These are phyloP conservation scores for Allolobophora icterica DNA, from an alignment of 2,888 invertebrate genomes.

Conservation along the genomic window DNA sequence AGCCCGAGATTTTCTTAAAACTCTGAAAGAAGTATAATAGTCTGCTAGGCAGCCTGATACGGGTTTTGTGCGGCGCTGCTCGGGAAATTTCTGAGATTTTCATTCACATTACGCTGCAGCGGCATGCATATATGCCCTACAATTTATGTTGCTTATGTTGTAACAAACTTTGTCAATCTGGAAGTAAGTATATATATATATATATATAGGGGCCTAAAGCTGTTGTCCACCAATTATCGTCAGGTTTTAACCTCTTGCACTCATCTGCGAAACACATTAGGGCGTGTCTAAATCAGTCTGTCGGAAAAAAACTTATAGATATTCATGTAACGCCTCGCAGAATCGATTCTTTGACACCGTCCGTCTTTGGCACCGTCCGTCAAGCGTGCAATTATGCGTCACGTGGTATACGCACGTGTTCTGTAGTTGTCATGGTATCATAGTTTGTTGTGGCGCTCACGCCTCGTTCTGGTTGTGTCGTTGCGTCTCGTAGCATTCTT, in stretches of 20 bases:
- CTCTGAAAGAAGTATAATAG: no score
- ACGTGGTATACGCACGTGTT: background rate
- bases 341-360: background rate
- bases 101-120: no score
- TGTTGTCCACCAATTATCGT: background rate
- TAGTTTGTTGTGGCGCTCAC: constrained; percentile 7
- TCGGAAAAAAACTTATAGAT: background rate
- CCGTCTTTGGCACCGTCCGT: constrained; percentile 18
- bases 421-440: background rate
- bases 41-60: no score
- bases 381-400: constrained; percentile 27
- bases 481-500: background rate
- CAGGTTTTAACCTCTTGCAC: background rate
- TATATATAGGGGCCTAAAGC: no score
- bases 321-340: background rate
- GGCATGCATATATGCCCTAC: no score
- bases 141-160: no score
- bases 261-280: background rate
- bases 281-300: background rate
- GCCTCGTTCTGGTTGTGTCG: background rate
- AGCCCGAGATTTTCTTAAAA: no score
- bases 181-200: no score
- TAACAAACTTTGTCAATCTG: background rate
- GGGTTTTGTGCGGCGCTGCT: no score
- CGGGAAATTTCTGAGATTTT: no score